Base-by-base conservation (phyloP, 2,113 vertebrate species). In the Tretioscincus oriximinensis region DNA sequence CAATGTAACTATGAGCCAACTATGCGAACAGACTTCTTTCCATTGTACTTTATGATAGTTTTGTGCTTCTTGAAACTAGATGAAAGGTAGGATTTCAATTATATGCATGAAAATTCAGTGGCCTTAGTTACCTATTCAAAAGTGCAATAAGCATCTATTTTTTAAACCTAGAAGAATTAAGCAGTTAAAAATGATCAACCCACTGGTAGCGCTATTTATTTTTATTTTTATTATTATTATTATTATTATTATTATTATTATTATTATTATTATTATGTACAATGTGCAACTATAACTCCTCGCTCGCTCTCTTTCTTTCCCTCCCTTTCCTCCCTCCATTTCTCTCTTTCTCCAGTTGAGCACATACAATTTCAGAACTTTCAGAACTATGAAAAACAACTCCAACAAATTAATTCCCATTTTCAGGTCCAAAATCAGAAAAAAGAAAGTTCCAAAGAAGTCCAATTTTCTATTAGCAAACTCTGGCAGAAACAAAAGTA, bases 121-220 rank as follows among this genome's bases (percentile, higher is more conserved):
- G 21, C 54, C 85, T 88, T 90, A 90, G 84, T 78, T 86, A 72
- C 65, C 78, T 89, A 81, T 89, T 85, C 84, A 84, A 77, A 88
- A 79, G 70, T 70, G 88, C 73, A 87, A 81, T 28, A 69, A 85
- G 77, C 82, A 76, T 63, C 72, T 83, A 80, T 85, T 88, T 88
- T 80, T 78, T 90, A 84, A 73, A 78, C 24, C 28, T 11, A 65
- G 70, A 71, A 63, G 64, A 81, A 54, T 12, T 28, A 61, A 76
- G 80, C 67, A 29, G 49, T 76, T 82, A 81, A 63, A 76, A 76
- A 28, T 70, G 66, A 69, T 28, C 35, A 41, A 41, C 5, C 35
- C 35, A 41, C 35, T 41, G 35, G 2, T 41, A 41, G 35, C 5
- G 35, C 35, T 41, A 41, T 41, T 41, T 41, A 41, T 41, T 41